Base-by-base conservation (phyloP, 2,888 invertebrate species). In the Automeris io region DNA sequence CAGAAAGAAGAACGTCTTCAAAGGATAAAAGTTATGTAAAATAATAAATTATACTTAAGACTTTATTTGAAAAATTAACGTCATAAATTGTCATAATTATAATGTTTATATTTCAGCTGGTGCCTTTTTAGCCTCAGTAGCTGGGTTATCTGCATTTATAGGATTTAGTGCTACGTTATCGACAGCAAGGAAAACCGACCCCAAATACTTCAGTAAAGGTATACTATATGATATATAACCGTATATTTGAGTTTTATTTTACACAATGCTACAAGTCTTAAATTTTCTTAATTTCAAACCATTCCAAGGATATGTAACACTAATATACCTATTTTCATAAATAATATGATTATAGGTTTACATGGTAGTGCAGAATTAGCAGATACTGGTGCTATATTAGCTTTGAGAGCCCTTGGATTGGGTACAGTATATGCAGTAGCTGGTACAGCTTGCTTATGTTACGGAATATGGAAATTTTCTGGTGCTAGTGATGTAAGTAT, bases 361-460 rank as follows among this genome's bases (percentile, higher is more conserved):
- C 74, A 89, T 18, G 87, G 90, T 29, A 80, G 88, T 36, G 74
- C 86, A 37, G 90, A 92, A 57, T 65, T 93, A 42, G 88, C 90
- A 34, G 95, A 95, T 71, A 91, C 92, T 41, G 97, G 96, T 9
- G 91, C 92, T 2, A 86, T 90, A 3, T 80, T 97, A 41, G 97
- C 97, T 1, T 49, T 94, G 37, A 88, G 95, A 64, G 98, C 98
- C 0, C 83, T 98, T 0, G 94, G 93, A 5, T 94, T 95, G 93
- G 97, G 96, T 2, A 93, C 95, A 0, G 49, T 96, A 0, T 96
- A 94, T 76, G 95, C 97, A 0, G 80, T 96, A n/a, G 85, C 93
- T 22, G 97, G 97, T 1, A 95, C 96, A 39, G 90, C 95, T 5
- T 71, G 93, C 35, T 72, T 97, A 37, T 95, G 93, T 66, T 95